Evolutionary conservation across 2,113 vertebrate species (phyloP).

Genomic region (Dasyprocta punctata): DNA sequence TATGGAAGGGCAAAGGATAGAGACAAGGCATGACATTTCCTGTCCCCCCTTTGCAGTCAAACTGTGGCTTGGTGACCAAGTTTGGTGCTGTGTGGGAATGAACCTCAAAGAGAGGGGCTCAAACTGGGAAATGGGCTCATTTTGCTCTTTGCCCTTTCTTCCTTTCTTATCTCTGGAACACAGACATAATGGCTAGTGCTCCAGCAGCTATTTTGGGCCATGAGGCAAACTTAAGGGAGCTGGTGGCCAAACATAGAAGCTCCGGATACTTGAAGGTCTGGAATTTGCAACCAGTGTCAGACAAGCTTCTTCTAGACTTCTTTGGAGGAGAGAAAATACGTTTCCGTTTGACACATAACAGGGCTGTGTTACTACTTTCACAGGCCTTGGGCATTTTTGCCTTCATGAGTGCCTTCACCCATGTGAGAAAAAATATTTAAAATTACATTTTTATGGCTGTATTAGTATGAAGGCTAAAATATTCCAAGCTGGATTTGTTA

Average conservation of each 20-base stretch:
- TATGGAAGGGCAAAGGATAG: not conserved
- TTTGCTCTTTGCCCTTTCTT: not conserved
- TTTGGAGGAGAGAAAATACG: not conserved
- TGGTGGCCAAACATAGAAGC: not conserved
- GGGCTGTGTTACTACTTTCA: not conserved
- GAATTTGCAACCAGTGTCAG: not conserved
- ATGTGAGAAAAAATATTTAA: not conserved
- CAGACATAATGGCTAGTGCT: not conserved
- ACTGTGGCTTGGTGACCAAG: not conserved
- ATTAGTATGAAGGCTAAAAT: not conserved
- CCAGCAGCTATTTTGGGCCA: not conserved
- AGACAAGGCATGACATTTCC: not conserved
- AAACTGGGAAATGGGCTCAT: not conserved
- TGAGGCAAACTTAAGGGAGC: not conserved
- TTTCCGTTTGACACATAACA: not conserved
- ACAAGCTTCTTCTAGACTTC: not conserved
- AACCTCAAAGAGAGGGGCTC: not conserved
- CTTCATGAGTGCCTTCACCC: not conserved
- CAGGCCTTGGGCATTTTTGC: no score
- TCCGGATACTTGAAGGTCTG: not conserved
- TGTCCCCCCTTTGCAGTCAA: not conserved
- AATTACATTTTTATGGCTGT: not conserved
- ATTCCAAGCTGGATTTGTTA: not conserved
- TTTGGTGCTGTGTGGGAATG: not conserved
- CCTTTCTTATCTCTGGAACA: not conserved